phyloP scores from a whole-genome alignment of 2,888 invertebrate genomes.

The Helleia helle region DNA sequence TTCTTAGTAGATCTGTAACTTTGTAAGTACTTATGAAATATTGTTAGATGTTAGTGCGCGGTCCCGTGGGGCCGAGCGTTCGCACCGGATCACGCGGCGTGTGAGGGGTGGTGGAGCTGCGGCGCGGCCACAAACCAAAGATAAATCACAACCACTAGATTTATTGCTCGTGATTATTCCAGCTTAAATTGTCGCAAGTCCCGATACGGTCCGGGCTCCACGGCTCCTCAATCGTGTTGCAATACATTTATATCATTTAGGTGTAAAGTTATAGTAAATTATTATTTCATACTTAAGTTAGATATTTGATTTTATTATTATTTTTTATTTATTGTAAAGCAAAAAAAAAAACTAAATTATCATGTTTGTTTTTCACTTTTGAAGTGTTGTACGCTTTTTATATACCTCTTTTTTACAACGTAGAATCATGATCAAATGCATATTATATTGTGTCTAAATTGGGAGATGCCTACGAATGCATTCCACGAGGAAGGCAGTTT shows the following conservation, averaged over 20 bases:
- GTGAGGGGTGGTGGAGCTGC: constrained; percentile 68
- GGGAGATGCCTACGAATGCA: constrained; percentile 54
- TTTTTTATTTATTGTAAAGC: constrained; percentile 65
- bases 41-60: constrained; percentile 36
- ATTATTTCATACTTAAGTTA: constrained; percentile 71
- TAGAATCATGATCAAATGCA: constrained; percentile 69
- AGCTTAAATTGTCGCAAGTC: constrained; percentile 48
- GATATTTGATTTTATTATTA: constrained; percentile 60
- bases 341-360: constrained; percentile 52
- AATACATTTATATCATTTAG: constrained; percentile 68
- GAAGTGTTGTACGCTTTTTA: constrained; percentile 70
- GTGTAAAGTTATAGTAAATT: constrained; percentile 71
- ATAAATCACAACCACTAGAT: constrained; percentile 62
- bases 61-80: constrained; percentile 27
- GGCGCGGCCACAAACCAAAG: constrained; percentile 59
- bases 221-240: constrained; percentile 68
- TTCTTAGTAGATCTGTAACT: constrained; percentile 71
- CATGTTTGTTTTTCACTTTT: constrained; percentile 60
- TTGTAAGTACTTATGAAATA: constrained; percentile 68
- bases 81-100: constrained; percentile 23
- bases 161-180: constrained; percentile 56
- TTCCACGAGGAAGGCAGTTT: constrained; percentile 52
- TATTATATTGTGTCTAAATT: constrained; percentile 49
- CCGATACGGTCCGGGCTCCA: constrained; percentile 63
- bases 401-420: constrained; percentile 64